Evolutionary conservation across 2,888 invertebrate genomes (phyloP).

Genomic region (Platypus cylindrus): DNA sequence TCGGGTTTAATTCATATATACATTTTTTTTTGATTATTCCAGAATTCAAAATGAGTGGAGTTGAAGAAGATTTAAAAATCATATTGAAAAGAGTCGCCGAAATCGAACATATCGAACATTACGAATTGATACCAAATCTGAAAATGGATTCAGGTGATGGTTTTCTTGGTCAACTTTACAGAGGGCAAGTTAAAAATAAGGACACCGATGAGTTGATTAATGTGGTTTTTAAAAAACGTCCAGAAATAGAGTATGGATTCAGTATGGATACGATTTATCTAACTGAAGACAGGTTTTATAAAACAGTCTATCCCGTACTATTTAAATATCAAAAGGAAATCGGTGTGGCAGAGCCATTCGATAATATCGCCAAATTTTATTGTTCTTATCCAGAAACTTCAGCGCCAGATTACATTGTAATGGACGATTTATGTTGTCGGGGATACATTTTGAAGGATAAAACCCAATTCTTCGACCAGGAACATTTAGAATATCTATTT

Average conservation of each 20-base stretch:
- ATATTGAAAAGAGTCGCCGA: constrained; percentile 6
- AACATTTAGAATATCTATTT: constrained; percentile 8
- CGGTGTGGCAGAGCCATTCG: constrained; percentile 4
- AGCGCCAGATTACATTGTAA: constrained; percentile 4
- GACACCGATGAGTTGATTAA: constrained; percentile 1
- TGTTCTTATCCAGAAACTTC: neutral
- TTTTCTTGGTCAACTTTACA: constrained; percentile 2
- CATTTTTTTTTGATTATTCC: too few relatives aligned
- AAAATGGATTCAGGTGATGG: constrained; percentile 7
- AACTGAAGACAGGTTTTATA: constrained; percentile 10
- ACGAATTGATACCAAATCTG: constrained; percentile 1
- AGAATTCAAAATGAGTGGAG: too few relatives aligned
- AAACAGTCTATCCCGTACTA: constrained; percentile 4
- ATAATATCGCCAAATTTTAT: constrained; percentile 4
- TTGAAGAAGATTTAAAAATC: neutral
- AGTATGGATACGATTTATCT: neutral
- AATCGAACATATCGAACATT: constrained; percentile 1
- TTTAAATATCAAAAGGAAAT: neutral
- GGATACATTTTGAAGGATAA: constrained; percentile 10
- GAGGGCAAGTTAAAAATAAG: constrained; percentile 4
- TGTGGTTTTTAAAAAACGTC: constrained; percentile 9
- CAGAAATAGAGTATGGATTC: neutral
- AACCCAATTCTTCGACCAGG: constrained; percentile 6
- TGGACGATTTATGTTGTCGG: constrained; percentile 5
- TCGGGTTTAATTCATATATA: too few relatives aligned